phyloP scores from a whole-genome alignment of 2,888 invertebrate genomes.

The Adineta ricciae region DNA sequence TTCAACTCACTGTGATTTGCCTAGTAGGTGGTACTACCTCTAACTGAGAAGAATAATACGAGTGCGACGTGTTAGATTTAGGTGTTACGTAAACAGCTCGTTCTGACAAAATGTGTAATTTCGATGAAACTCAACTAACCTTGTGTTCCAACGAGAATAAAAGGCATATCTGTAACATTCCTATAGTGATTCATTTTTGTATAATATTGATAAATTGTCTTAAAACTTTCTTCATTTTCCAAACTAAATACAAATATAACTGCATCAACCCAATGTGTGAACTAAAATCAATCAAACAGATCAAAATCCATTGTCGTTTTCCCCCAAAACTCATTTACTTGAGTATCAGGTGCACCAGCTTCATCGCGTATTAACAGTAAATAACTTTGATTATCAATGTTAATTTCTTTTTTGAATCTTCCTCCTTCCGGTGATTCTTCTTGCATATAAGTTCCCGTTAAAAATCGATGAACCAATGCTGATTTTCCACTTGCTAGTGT shows the following conservation, averaged over 20 bases:
- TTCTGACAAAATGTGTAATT: too few species aligned
- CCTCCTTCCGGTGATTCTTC: constrained; percentile 95
- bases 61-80: too few species aligned
- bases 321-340: constrained; percentile 58
- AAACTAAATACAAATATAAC: constrained; percentile 95
- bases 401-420: constrained; percentile 91
- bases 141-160: constrained; percentile 93
- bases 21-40: too few species aligned
- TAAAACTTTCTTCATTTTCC: constrained; percentile 90
- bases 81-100: too few species aligned
- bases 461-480: constrained; percentile 88
- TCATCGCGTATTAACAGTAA: constrained; percentile 89
- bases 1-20: too few species aligned
- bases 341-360: constrained; percentile 87
- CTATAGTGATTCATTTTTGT: constrained; percentile 91
- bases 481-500: constrained; percentile 90
- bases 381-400: constrained; percentile 88
- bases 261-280: constrained; percentile 96
- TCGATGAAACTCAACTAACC: constrained; percentile 62
- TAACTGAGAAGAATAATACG: too few species aligned
- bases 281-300: constrained; percentile 58
- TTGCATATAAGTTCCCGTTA: constrained; percentile 93
- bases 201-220: constrained; percentile 84
- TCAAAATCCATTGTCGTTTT: neutral
- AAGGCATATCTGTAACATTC: constrained; percentile 70